Conservation (phyloP, 2,113 vertebrate species). For the Polypterus bichir region DNA sequence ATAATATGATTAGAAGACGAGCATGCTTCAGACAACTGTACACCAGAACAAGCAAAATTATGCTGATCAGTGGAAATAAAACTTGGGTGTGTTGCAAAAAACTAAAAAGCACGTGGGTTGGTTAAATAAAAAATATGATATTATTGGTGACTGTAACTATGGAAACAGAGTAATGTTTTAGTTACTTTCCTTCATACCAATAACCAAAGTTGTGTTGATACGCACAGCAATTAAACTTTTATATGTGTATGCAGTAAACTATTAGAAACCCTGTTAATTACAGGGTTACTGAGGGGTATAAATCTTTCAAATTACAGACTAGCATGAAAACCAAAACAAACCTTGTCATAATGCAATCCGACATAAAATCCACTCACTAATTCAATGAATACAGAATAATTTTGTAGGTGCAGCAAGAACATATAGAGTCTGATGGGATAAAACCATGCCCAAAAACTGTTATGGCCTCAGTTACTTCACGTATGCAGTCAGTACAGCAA, state of each 20-base stretch:
- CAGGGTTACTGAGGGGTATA: conserved; percentile 38
- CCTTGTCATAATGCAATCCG: conserved; percentile 24
- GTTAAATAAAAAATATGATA: background rate
- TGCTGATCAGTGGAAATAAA: no score
- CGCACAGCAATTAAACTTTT: conserved; percentile 41
- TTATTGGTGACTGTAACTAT: conserved; percentile 42
- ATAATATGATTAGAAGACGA: background rate
- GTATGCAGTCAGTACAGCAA: no score
- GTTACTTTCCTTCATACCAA: conserved; percentile 34
- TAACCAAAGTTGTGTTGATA: conserved; percentile 36
- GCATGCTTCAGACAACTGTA: no score
- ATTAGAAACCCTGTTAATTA: conserved; percentile 50
- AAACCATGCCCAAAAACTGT: no score
- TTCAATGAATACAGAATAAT: background rate
- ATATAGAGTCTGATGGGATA: no score
- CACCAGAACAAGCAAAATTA: no score
- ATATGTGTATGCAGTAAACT: conserved; percentile 42
- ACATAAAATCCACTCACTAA: conserved; percentile 28
- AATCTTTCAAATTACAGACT: conserved; percentile 53
- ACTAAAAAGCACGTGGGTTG: no score
- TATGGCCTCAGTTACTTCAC: no score
- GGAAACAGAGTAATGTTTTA: conserved; percentile 45
- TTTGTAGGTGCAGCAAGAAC: no score
- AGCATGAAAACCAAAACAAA: conserved; percentile 36
- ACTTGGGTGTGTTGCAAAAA: no score